Evolutionary conservation across 2,113 vertebrate species (phyloP).

Genomic region (Myrmophylax atrothorax): DNA sequence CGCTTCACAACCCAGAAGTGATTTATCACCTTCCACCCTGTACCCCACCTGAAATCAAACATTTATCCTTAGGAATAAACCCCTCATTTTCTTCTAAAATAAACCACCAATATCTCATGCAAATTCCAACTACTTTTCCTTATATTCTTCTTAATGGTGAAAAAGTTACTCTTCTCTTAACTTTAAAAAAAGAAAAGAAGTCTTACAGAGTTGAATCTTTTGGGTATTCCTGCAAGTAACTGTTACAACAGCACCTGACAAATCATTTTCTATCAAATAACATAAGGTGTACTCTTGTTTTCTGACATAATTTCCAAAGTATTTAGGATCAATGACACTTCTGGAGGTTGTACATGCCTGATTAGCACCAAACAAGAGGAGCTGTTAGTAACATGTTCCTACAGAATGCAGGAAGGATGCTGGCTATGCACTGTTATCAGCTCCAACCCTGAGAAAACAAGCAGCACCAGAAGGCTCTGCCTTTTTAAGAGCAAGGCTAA

Average conservation of each 20-base stretch:
- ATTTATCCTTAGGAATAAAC: not conserved
- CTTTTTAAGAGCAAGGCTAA: not conserved
- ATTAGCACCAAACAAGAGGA: not conserved
- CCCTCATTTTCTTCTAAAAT: fast-evolving
- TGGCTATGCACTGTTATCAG: not conserved
- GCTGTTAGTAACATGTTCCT: not conserved
- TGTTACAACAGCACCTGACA: not conserved
- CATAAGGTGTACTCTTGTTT: not conserved
- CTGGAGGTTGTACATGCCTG: not conserved
- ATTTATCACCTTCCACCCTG: not conserved
- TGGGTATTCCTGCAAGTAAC: not conserved
- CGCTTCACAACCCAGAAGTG: fast-evolving
- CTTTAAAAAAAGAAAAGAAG: not conserved
- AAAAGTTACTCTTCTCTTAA: not conserved
- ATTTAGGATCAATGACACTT: not conserved
- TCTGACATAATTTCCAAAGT: not conserved
- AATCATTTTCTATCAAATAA: not conserved
- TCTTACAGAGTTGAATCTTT: not conserved
- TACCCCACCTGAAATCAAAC: not conserved
- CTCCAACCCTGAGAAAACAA: not conserved
- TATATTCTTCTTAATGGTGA: not conserved
- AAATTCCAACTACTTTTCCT: not conserved
- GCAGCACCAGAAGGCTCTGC: not conserved
- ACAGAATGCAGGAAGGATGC: not conserved
- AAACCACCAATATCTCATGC: not conserved